Evolutionary conservation across 2,797 vertebrate species (phyloP).

Genomic region (Pteropus rufus): DNA sequence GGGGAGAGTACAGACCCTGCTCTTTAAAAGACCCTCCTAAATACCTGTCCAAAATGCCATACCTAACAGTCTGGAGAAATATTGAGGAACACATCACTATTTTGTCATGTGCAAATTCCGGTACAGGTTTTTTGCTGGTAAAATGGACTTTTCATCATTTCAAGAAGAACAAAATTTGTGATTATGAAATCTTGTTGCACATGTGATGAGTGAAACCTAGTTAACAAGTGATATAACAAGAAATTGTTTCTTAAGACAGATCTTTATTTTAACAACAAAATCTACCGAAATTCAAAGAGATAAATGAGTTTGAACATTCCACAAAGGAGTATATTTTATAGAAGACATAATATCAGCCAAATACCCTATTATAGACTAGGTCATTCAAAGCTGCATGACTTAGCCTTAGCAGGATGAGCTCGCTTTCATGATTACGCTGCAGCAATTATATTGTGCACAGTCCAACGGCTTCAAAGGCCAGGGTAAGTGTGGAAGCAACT

Average conservation of each 20-base stretch:
- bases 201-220: not conserved
- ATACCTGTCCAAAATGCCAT: not conserved
- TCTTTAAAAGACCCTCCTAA: not conserved
- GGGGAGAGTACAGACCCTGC: not conserved
- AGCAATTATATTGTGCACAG: too few relatives aligned
- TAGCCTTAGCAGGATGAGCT: not conserved
- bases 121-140: not conserved
- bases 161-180: not conserved
- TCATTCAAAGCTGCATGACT: not conserved
- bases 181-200: not conserved
- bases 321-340: not conserved
- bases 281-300: not conserved
- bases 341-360: not conserved
- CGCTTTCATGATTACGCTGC: fast-evolving
- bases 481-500: not conserved
- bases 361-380: not conserved
- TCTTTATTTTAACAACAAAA: not conserved
- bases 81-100: not conserved
- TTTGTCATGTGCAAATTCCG: not conserved
- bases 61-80: not conserved
- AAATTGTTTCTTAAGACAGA: not conserved
- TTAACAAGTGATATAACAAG: not conserved
- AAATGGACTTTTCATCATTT: not conserved
- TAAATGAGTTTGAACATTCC: not conserved
- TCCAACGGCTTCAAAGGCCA: not conserved